Percentiles rank a stretch among this genome's conserved stretches.
phyloP scores from a whole-genome alignment of 2,888 invertebrate species.

The Ceraclea dissimilis region DNA sequence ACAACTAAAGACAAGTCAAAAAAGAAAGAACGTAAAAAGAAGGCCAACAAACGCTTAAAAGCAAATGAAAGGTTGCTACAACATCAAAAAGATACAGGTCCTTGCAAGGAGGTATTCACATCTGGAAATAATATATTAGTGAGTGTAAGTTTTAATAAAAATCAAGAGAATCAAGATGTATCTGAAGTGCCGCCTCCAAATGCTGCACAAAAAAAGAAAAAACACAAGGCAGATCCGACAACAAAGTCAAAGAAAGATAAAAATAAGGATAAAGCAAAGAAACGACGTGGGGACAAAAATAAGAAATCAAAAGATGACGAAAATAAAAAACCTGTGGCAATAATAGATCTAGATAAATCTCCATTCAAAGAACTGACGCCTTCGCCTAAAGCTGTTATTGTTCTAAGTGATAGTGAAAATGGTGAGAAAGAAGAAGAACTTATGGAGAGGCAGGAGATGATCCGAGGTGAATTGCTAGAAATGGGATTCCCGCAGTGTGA shows the following conservation, averaged over 20 bases:
- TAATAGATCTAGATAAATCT: constrained; percentile 78
- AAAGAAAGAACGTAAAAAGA: constrained; percentile 35
- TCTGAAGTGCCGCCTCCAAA: constrained; percentile 30
- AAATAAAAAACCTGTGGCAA: constrained; percentile 70
- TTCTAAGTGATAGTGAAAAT: constrained; percentile 75
- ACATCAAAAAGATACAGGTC: constrained; percentile 41
- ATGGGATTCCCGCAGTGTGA: constrained; percentile 31
- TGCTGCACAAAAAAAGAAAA: constrained; percentile 32
- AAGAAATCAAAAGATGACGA: constrained; percentile 32
- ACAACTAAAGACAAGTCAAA: constrained; percentile 47
- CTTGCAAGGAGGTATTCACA: constrained; percentile 85
- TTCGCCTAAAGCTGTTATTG: constrained; percentile 73
- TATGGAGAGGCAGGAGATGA: constrained; percentile 31
- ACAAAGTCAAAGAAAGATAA: constrained; percentile 31
- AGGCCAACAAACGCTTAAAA: constrained; percentile 43
- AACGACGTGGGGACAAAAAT: constrained; percentile 23
- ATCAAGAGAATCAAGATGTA: constrained; percentile 38
- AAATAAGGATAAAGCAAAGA: constrained; percentile 31
- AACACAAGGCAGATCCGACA: constrained; percentile 35
- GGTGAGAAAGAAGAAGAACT: constrained; percentile 41
- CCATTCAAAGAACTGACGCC: constrained; percentile 78
- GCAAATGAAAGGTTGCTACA: constrained; percentile 39
- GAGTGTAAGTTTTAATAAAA: constrained; percentile 83
- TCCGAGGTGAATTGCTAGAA: constrained; percentile 34
- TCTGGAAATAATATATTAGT: constrained; percentile 90